Evolutionary conservation across 2,888 invertebrate genomes (phyloP).

Genomic region (Chouioia cunea): DNA sequence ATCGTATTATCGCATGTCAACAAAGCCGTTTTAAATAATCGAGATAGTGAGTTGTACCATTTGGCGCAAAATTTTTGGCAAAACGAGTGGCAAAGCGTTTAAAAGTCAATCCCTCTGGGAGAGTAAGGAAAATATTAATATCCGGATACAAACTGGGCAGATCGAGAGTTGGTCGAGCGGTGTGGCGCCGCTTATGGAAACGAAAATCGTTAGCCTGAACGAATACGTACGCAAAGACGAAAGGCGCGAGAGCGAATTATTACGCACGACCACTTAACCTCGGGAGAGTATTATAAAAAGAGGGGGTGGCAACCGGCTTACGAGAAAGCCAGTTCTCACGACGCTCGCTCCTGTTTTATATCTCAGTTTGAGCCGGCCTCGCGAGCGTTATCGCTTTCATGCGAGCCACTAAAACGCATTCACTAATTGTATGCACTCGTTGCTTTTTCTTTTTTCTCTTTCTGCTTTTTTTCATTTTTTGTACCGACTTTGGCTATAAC

Average conservation of each 20-base stretch:
- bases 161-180: no score
- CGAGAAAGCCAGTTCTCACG: constrained; percentile 15
- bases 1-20: no score
- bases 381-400: constrained; percentile 13
- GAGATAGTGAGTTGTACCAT: no score
- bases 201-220: constrained; percentile 56
- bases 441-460: no score
- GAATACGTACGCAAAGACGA: background rate
- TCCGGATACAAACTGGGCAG: no score
- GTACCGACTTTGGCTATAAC: no score
- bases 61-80: no score
- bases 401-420: constrained; percentile 8
- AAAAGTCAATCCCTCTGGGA: no score
- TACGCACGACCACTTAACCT: constrained; percentile 11
- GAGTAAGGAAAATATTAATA: no score
- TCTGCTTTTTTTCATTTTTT: no score
- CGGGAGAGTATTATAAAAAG: constrained; percentile 12
- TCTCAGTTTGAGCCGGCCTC: constrained; percentile 15
- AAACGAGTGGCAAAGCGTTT: no score
- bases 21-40: no score
- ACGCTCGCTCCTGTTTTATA: constrained; percentile 14
- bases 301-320: constrained; percentile 6
- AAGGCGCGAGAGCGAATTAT: constrained; percentile 11
- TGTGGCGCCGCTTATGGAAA: constrained; percentile 63
- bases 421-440: constrained; percentile 21